phyloP scores from a whole-genome alignment of 2,113 vertebrate species.

The Phalacrocorax aristotelis region DNA sequence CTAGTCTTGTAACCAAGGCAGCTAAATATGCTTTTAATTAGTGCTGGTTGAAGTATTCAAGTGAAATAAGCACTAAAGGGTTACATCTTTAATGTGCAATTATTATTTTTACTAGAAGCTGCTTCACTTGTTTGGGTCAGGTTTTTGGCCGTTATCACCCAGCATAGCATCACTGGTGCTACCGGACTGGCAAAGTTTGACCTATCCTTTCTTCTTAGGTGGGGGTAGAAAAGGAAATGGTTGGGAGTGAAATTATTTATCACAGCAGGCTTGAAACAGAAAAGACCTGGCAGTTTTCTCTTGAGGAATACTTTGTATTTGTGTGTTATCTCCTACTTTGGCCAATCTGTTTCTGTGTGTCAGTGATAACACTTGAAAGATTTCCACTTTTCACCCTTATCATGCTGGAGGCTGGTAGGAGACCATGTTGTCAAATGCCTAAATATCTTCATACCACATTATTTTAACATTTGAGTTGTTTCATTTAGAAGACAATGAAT shows the following conservation, averaged over 20 bases:
- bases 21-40: constrained; percentile 8
- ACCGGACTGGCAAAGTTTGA: background rate
- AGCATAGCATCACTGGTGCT: background rate
- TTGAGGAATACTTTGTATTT: constrained; percentile 22
- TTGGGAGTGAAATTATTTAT: constrained; percentile 30
- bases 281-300: constrained; percentile 19
- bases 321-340: constrained; percentile 22
- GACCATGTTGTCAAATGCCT: constrained; percentile 38
- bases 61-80: background rate
- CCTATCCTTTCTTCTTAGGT: background rate
- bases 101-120: background rate
- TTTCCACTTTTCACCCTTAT: constrained; percentile 48
- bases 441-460: constrained; percentile 21
- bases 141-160: background rate
- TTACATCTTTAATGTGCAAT: background rate
- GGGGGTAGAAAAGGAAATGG: background rate
- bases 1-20: background rate
- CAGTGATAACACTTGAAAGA: constrained; percentile 61
- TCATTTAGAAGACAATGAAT: constrained; percentile 25
- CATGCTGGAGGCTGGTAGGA: background rate
- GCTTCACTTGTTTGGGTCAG: background rate
- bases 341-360: constrained; percentile 49
- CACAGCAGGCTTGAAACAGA: constrained; percentile 32
- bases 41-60: background rate
- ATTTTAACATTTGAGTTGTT: constrained; percentile 10